These are phyloP conservation scores for Sinocyclocheilus grahami DNA, from an alignment of 2,113 vertebrate genomes.

Conservation along the genomic window DNA sequence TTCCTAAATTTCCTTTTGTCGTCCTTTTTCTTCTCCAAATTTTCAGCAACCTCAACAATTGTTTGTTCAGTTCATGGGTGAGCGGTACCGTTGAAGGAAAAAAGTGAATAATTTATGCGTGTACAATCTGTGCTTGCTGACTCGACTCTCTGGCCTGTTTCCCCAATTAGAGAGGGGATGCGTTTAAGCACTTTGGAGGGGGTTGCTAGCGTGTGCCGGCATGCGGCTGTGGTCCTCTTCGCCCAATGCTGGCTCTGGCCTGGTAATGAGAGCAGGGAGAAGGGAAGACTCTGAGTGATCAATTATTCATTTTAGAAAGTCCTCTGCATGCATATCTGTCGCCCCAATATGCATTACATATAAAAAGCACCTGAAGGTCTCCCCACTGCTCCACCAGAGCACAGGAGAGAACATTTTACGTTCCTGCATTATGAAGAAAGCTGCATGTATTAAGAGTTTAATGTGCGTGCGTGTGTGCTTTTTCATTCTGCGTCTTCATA, in stretches of 20 bases:
- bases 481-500: not conserved
- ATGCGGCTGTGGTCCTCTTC: slow-evolving; percentile 28
- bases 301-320: slow-evolving; percentile 63
- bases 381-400: slow-evolving; percentile 18
- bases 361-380: slow-evolving; percentile 33
- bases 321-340: slow-evolving; percentile 53
- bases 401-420: slow-evolving; percentile 19
- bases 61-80: slow-evolving; percentile 32
- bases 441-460: not conserved
- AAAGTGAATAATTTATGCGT: slow-evolving; percentile 59
- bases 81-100: slow-evolving; percentile 8
- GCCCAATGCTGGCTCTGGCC: slow-evolving; percentile 31
- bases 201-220: slow-evolving; percentile 18
- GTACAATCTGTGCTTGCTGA: slow-evolving; percentile 59
- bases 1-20: not conserved
- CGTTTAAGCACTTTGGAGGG: slow-evolving; percentile 30
- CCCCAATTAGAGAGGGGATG: slow-evolving; percentile 60
- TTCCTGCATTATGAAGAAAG: slow-evolving; percentile 22
- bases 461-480: not conserved
- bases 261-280: slow-evolving; percentile 56
- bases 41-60: slow-evolving; percentile 1
- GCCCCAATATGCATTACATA: slow-evolving; percentile 29
- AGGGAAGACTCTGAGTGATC: slow-evolving; percentile 49
- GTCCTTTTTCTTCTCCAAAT: not conserved
- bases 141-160: slow-evolving; percentile 55